Evolutionary conservation across 1,140 invertebrate genomes (phyloP), one percentile per base, ranked within the genome.

Genomic region (Brachionus rubens): DNA sequence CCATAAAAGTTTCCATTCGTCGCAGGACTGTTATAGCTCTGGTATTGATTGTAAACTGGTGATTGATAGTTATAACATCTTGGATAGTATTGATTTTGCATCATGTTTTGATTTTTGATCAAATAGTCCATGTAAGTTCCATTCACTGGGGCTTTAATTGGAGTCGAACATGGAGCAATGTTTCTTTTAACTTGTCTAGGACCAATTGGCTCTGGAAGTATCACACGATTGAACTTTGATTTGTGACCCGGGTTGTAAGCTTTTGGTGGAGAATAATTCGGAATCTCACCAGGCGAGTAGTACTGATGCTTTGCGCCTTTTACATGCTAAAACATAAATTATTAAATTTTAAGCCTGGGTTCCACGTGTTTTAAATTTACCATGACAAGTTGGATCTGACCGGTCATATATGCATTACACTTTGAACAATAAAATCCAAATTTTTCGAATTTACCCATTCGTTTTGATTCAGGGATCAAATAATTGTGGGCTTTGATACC

Each of bases 351-450:
- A 6, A 14, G 6, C 3, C 10, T 36, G 0, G n/a, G 4, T 19
- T 56, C 6, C 4, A 14, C 24, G n/a, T 6, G 21, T 6, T n/a
- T 24, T 6, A 14, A 28, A 40, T n/a, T 70, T 72, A 50, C 68
- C 68, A 72, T 72, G 6, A 72, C 68, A 50, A 72, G 19, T 72
- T 72, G 68, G 16, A 72, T 72, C 46, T 72, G 68, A 40, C 68
- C 68, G 19, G 68, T 72, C 68, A 72, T 72, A 30, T 30, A 72
- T 16, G 68, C 68, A 72, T 72, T 50, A 24, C 68, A 72, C 36
- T 72, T 50, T 19, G 21, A 14, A 48, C 68, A 72, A 30, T 72
- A 72, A n/a, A 72, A 72, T 9, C 68, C 68, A 21, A 72, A 72
- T 41, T 72, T 72, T 50, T 72, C 68, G 50, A 72, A 72, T 54